Evolutionary conservation across 2,113 vertebrate species (phyloP).

Genomic region (Rhegmatorhina hoffmannsi): DNA sequence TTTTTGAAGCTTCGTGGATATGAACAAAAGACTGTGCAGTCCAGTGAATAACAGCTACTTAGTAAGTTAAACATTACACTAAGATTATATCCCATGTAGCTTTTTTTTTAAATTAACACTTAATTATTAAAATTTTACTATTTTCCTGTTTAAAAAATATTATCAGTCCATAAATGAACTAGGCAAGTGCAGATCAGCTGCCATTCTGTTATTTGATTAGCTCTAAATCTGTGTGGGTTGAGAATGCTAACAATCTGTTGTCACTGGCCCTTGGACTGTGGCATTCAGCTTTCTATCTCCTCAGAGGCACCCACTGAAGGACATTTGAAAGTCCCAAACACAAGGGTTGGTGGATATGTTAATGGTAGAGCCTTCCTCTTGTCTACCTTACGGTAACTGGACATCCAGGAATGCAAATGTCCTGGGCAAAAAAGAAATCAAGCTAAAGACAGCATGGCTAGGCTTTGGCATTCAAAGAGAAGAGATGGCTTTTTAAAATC

Average conservation of each 20-base stretch:
- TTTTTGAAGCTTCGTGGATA: neutral
- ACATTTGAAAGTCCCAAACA: neutral
- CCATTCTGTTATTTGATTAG: neutral
- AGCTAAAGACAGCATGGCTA: neutral
- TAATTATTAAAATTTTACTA: neutral
- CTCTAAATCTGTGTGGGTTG: neutral
- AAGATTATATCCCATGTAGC: neutral
- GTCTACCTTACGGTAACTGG: rapidly evolving
- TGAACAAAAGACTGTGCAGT: neutral
- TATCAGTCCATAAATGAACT: neutral
- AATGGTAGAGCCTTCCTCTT: neutral
- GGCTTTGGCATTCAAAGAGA: neutral
- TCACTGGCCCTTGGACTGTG: neutral
- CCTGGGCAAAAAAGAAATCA: neutral
- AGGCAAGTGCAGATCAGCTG: neutral
- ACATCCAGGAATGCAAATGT: neutral
- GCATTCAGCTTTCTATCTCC: neutral
- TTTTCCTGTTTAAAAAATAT: neutral
- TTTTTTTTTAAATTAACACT: neutral
- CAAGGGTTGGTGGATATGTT: rapidly evolving
- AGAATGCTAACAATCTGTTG: neutral
- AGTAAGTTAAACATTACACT: neutral
- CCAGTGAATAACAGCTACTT: neutral
- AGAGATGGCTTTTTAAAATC: rapidly evolving
- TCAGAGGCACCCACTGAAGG: neutral